These are phyloP conservation scores for Drosophila kanapiae DNA, from an alignment of 1,140 invertebrate species.

Conservation along the genomic window DNA sequence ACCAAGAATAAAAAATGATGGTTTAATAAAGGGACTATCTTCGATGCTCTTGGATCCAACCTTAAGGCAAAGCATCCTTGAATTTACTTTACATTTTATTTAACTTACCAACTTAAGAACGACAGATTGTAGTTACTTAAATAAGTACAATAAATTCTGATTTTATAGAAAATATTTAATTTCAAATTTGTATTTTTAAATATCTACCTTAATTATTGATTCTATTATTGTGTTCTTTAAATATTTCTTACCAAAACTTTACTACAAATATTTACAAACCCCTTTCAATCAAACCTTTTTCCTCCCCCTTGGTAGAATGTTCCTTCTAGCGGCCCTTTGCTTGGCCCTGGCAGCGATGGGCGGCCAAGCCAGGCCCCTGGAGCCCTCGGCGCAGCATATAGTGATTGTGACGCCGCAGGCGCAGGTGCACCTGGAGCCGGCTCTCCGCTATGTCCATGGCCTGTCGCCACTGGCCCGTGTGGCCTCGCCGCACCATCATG, in stretches of 20 bases:
- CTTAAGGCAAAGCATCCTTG: not conserved
- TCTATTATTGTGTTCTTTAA: too few relatives aligned
- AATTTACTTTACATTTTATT: too few relatives aligned
- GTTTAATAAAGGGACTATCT: not conserved
- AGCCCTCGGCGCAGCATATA: conserved; percentile 73
- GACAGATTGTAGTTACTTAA: too few relatives aligned
- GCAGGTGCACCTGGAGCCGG: conserved; percentile 77
- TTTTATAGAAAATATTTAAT: too few relatives aligned
- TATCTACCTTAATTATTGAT: too few relatives aligned
- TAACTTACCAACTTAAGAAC: too few relatives aligned
- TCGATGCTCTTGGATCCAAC: not conserved
- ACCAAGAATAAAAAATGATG: not conserved
- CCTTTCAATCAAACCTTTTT: not conserved
- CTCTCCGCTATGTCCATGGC: conserved; percentile 75
- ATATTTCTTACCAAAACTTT: not conserved
- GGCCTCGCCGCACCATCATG: conserved; percentile 65
- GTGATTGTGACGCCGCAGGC: conserved; percentile 83
- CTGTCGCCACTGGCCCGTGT: conserved; percentile 80
- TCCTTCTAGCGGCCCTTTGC: conserved; percentile 69
- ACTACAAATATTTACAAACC: too few relatives aligned
- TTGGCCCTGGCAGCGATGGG: conserved; percentile 61
- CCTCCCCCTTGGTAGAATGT: conserved; percentile 47
- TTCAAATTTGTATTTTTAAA: too few relatives aligned
- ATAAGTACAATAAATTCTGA: too few relatives aligned
- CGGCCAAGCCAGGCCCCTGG: conserved; percentile 60